A percentile compares a stretch with the other conserved stretches of the same genome.
These are phyloP conservation scores for Dryoscopus gambensis DNA, from an alignment of 2,113 vertebrate genomes.

Conservation along the genomic window DNA sequence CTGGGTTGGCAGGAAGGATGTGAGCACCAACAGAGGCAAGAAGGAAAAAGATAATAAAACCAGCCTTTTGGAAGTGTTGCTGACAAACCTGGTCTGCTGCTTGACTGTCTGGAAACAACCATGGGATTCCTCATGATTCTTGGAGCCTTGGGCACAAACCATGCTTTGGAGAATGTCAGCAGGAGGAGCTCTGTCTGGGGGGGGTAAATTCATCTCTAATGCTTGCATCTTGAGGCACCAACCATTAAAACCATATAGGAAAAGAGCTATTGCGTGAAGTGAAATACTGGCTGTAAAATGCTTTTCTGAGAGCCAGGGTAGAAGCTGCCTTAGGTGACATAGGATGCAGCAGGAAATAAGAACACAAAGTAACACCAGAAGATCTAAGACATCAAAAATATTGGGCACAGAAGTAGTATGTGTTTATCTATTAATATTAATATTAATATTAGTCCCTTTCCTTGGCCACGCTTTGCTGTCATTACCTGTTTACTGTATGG, in stretches of 20 bases:
- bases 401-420: neutral
- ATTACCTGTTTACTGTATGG: neutral
- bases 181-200: neutral
- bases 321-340: neutral
- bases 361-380: neutral
- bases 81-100: neutral
- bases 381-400: neutral
- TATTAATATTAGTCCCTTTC: neutral
- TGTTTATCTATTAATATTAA: neutral
- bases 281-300: neutral
- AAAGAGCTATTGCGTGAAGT: neutral
- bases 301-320: neutral
- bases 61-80: neutral
- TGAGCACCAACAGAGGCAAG: neutral
- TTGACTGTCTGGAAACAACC: neutral
- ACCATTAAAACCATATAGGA: neutral
- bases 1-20: neutral
- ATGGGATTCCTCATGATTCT: neutral
- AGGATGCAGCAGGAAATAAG: neutral
- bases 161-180: neutral
- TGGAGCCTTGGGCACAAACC: neutral
- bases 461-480: neutral
- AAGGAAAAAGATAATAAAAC: neutral
- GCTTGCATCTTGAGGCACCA: neutral
- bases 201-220: neutral